These are phyloP conservation scores for Caenorhabditis sp. DNA, from an alignment of 2,888 invertebrate species.

Conservation along the genomic window DNA sequence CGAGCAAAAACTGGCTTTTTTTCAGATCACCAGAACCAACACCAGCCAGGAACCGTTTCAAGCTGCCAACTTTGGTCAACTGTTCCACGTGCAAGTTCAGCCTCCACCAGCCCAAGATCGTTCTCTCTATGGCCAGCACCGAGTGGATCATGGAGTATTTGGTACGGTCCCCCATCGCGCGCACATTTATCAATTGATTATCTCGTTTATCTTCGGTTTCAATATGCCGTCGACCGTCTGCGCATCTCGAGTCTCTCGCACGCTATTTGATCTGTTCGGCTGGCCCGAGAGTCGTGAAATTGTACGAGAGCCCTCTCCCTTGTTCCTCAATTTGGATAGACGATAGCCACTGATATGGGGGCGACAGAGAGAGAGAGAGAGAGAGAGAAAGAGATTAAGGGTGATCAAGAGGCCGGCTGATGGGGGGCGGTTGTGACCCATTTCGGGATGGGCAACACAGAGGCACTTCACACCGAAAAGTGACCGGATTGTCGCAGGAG, in stretches of 20 bases:
- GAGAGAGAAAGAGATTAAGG: slow-evolving; percentile 10
- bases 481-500: too few relatives aligned
- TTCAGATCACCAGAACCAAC: too few relatives aligned
- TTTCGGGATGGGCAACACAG: slow-evolving; percentile 49
- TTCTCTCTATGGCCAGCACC: slow-evolving; percentile 48
- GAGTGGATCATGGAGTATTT: slow-evolving; percentile 42
- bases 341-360: slow-evolving; percentile 27
- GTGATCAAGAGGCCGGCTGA: neutral
- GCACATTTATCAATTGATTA: neutral
- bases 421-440: slow-evolving; percentile 19
- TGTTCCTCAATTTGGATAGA: slow-evolving; percentile 25
- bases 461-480: slow-evolving; percentile 40
- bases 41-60: too few relatives aligned
- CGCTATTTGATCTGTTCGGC: slow-evolving; percentile 35
- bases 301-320: slow-evolving; percentile 32
- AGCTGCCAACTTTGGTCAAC: slow-evolving; percentile 29
- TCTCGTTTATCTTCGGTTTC: slow-evolving; percentile 44
- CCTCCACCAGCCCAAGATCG: slow-evolving; percentile 56
- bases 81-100: slow-evolving; percentile 62
- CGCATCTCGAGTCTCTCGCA: slow-evolving; percentile 13
- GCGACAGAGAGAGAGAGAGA: neutral
- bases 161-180: slow-evolving; percentile 5
- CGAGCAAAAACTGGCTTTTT: too few relatives aligned
- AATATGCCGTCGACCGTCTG: slow-evolving; percentile 12
- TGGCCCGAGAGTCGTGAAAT: slow-evolving; percentile 48